A percentile compares a stretch with the other conserved stretches of the same genome.
phyloP scores from a whole-genome alignment of 1,140 invertebrate genomes.

The Diprion similis region DNA sequence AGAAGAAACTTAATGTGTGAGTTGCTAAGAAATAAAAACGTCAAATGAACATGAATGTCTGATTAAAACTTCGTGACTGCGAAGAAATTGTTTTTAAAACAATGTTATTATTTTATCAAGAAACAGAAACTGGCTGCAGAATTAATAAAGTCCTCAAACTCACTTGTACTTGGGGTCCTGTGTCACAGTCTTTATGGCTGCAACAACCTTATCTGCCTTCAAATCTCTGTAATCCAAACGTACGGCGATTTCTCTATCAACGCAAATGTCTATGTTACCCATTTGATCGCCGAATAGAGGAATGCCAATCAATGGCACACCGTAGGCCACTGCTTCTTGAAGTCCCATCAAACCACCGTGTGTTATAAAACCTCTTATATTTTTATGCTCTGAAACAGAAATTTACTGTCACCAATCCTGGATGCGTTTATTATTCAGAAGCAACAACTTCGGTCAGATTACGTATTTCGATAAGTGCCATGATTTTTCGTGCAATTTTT shows the following conservation, averaged over 20 bases:
- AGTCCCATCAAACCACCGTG: slow-evolving; percentile 70
- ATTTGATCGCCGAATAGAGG: slow-evolving; percentile 69
- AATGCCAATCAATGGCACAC: slow-evolving; percentile 67
- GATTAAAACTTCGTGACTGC: no score
- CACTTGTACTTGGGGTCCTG: slow-evolving; percentile 34
- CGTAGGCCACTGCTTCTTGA: slow-evolving; percentile 65
- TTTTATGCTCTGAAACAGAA: slow-evolving; percentile 57
- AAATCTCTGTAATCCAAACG: slow-evolving; percentile 35
- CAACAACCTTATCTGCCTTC: slow-evolving; percentile 31
- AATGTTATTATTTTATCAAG: neutral
- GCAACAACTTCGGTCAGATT: neutral
- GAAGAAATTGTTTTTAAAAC: neutral
- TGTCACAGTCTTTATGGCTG: slow-evolving; percentile 33
- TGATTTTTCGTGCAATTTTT: neutral
- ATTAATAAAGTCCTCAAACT: slow-evolving; percentile 9
- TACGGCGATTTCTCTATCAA: slow-evolving; percentile 43
- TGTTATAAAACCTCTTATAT: slow-evolving; percentile 68
- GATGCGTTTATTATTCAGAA: neutral
- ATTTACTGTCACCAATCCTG: no score
- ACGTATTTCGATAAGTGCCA: neutral
- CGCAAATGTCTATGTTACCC: slow-evolving; percentile 57
- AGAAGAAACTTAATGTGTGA: neutral
- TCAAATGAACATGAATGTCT: no score
- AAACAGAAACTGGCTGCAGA: neutral
- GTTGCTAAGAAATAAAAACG: no score